Evolutionary conservation across 35 echinoderm and acorn worm genomes (phyloP).

Genomic region (Heliocidaris tuberculata): DNA sequence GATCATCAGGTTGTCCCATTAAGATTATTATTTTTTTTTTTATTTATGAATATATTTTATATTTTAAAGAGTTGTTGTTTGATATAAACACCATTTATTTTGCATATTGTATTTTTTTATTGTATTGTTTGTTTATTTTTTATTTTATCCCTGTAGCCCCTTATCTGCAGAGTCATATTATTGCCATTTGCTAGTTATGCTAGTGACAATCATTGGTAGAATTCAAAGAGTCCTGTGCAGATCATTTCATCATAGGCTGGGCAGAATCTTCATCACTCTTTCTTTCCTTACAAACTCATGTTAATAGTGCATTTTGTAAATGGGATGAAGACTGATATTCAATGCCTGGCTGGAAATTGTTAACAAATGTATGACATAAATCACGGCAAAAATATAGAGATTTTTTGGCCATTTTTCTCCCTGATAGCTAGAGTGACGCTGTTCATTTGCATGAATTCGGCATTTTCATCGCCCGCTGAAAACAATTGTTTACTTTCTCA

Average conservation of each 20-base stretch:
- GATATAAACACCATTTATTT: too few relatives aligned
- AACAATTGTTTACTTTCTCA: neutral
- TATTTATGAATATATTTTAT: too few relatives aligned
- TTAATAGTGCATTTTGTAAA: neutral
- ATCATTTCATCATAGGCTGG: constrained; percentile 9
- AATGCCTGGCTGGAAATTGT: neutral
- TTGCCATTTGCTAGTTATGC: neutral
- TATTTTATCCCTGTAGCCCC: neutral
- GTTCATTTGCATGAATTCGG: neutral
- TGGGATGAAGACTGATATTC: neutral
- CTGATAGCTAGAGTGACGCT: neutral
- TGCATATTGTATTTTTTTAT: neutral
- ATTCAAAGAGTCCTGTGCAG: neutral
- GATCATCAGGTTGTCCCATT: too few relatives aligned
- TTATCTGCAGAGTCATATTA: neutral
- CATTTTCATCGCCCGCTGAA: constrained; percentile 9
- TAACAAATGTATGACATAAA: neutral
- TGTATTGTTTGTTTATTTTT: neutral
- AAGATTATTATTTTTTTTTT: too few relatives aligned
- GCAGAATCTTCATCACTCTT: neutral
- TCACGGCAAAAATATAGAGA: neutral
- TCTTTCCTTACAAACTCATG: neutral
- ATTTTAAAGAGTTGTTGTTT: too few relatives aligned
- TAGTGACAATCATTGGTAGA: neutral
- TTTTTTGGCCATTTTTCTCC: neutral